Evolutionary conservation across 2,797 vertebrate genomes (phyloP), one percentile per base, ranked within the genome.

Genomic region (Pseudochaenichthys georgianus): DNA sequence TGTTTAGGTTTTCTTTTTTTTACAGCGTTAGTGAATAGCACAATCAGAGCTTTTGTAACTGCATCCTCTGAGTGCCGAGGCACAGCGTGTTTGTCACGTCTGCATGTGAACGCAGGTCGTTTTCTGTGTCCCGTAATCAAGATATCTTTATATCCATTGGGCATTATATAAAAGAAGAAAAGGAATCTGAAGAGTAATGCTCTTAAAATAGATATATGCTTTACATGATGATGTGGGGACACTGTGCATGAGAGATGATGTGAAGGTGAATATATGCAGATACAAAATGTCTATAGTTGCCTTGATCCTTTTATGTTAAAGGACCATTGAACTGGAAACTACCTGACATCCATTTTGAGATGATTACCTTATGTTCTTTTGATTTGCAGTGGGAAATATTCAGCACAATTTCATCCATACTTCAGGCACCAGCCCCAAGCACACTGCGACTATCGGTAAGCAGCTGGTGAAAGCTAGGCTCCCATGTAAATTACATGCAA

Each of bases 321-420:
- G 77, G 54, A 17, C 47, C 50, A 46, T 57, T 83, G 47, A 75
- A 59, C 54, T 61, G 52, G 41, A 80, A 86, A 81, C 73, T 71
- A 47, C 72, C 67, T 82, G 67, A 79, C 72, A 78, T 85, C 70
- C 73, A 81, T 82, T 86, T 85, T 82, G 67, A 81, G 62, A 82
- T 90, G 74, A 91, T 92, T 85, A 70, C 55, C 69, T 73, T 82
- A 51, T 92, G 78, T 88, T 94, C 83, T 85, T 83, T 92, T 94
- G 59, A 74, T 75, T 86, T 92, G 48, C 95, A 98, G 97, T 97
- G 93, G 95, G 95, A 51, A 97, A 96, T 88, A 87, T 97, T 87
- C 96, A 97, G 75, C 96, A 98, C 93, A 97, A 96, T 92, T 97
- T 96, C 86, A 96, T 97, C 90, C 96, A 96, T 85, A 90, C 96